phyloP scores from a whole-genome alignment of 2,888 invertebrate species.

The Rhodophaea formosa region DNA sequence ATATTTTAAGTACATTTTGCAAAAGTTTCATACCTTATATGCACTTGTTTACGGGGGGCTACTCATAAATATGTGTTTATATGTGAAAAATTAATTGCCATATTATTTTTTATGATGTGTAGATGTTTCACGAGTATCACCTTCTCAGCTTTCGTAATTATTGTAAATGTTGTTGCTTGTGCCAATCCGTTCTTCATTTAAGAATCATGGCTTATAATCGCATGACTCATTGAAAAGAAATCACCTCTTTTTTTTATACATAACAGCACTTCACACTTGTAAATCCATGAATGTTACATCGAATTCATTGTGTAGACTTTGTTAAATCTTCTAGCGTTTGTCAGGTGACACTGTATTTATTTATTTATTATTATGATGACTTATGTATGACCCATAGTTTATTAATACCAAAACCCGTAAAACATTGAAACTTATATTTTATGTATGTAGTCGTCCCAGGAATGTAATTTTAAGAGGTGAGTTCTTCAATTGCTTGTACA shows the following conservation, averaged over 20 bases:
- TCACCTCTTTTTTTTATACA: slow-evolving; percentile 62
- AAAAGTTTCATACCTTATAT: background rate
- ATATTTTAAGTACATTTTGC: slow-evolving; percentile 1
- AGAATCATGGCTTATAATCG: slow-evolving; percentile 49
- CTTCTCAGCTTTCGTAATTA: slow-evolving; percentile 9
- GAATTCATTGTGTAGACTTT: slow-evolving; percentile 48
- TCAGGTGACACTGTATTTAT: slow-evolving; percentile 82
- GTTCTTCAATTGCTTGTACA: slow-evolving; percentile 56
- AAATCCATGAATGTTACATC: slow-evolving; percentile 69
- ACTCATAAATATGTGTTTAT: background rate
- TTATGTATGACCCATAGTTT: slow-evolving; percentile 25
- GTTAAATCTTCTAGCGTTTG: slow-evolving; percentile 83
- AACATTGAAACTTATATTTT: slow-evolving; percentile 22
- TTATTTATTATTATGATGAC: slow-evolving; percentile 37
- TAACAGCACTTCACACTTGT: slow-evolving; percentile 63
- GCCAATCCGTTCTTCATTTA: slow-evolving; percentile 42
- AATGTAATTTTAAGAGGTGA: slow-evolving; percentile 62
- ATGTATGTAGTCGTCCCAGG: slow-evolving; percentile 41
- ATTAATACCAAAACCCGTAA: slow-evolving; percentile 9
- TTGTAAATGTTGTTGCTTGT: slow-evolving; percentile 50
- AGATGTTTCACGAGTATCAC: background rate
- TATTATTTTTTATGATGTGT: background rate
- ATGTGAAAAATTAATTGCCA: background rate
- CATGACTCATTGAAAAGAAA: slow-evolving; percentile 65
- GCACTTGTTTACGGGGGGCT: background rate